Evolutionary conservation across 2,797 vertebrate genomes (phyloP).

Genomic region (Anguilla anguilla): DNA sequence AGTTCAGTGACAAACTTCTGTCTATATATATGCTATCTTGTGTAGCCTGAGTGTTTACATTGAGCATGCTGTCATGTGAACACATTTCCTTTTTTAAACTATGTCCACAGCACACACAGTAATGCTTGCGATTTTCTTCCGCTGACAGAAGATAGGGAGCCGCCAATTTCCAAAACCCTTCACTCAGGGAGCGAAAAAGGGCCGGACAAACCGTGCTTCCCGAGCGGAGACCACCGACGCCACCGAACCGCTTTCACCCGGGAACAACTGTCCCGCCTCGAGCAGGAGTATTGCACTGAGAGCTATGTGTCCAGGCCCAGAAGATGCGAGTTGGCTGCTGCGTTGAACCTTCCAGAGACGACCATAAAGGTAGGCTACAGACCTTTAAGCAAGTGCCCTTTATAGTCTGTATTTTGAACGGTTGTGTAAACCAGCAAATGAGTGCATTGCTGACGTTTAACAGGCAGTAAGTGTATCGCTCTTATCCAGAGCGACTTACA

Average conservation of each 20-base stretch:
- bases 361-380: conserved; percentile 64
- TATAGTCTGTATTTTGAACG: neutral
- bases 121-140: conserved; percentile 20
- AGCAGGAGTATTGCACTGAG: conserved; percentile 76
- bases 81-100: neutral
- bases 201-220: conserved; percentile 56
- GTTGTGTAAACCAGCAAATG: neutral
- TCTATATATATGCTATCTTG: too few species aligned
- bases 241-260: conserved; percentile 78
- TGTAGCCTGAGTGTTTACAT: neutral
- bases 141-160: conserved; percentile 68
- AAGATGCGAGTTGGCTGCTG: conserved; percentile 67
- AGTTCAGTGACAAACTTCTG: too few species aligned
- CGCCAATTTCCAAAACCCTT: conserved; percentile 50
- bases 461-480: neutral
- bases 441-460: neutral
- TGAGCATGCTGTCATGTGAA: neutral
- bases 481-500: neutral
- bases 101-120: neutral
- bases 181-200: conserved; percentile 49
- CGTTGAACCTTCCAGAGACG: conserved; percentile 67
- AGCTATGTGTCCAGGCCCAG: conserved; percentile 71
- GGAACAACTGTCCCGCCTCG: conserved; percentile 72
- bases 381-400: neutral
- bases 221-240: conserved; percentile 66